Conservation (phyloP, 2,113 vertebrate genomes). For the Madoqua kirkii region DNA sequence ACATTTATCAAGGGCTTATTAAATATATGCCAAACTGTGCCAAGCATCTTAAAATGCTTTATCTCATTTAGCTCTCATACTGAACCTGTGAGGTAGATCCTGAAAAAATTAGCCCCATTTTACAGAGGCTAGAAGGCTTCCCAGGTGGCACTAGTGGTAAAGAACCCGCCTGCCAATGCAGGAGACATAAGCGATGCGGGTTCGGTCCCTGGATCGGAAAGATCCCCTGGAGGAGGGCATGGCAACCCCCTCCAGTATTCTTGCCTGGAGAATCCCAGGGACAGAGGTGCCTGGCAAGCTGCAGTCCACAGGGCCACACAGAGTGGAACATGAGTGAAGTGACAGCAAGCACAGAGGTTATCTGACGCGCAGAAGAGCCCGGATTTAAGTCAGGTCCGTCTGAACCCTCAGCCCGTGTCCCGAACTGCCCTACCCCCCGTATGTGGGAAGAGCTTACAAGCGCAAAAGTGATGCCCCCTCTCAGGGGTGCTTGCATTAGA, state of each 20-base stretch:
- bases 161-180: not conserved
- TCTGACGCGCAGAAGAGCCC: not conserved
- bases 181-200: not conserved
- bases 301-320: not conserved
- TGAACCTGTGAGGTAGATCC: not conserved
- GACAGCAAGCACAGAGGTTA: not conserved
- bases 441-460: not conserved
- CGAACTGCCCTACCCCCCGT: not conserved
- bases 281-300: not conserved
- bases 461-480: not conserved
- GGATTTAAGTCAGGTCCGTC: not conserved
- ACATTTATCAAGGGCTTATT: not conserved
- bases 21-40: not conserved
- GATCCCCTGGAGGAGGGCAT: not conserved
- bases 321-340: not conserved
- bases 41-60: slow-evolving; percentile 5
- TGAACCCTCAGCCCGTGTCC: not conserved
- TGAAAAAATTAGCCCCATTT: not conserved
- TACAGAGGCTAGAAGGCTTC: not conserved
- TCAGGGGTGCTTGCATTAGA: not conserved
- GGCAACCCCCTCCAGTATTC: not conserved
- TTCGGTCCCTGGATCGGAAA: not conserved
- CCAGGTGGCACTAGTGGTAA: not conserved
- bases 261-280: not conserved
- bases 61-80: not conserved